Conservation (phyloP, 2,113 vertebrate genomes). For the Todiramphus saurophagus region DNA sequence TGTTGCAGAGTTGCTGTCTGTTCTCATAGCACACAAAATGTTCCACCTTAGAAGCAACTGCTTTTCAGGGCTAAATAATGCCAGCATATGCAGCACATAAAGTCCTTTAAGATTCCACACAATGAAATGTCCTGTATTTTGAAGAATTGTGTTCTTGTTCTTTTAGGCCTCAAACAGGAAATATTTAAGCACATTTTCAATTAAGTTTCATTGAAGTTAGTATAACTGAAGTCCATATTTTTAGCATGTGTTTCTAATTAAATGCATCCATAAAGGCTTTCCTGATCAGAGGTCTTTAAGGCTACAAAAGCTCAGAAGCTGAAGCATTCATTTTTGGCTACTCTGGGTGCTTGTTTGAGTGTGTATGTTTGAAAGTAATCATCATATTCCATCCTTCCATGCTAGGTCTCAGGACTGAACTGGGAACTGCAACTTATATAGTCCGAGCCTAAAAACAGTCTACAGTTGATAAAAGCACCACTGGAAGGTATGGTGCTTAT, state of each 20-base stretch:
- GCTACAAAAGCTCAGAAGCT: background rate
- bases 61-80: background rate
- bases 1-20: background rate
- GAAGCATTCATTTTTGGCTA: background rate
- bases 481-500: background rate
- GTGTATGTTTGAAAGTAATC: background rate
- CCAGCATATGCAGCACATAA: background rate
- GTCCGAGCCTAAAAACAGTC: background rate
- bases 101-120: slow-evolving; percentile 24
- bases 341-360: background rate
- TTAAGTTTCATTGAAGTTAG: slow-evolving; percentile 32
- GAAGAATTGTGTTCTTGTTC: slow-evolving; percentile 30
- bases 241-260: slow-evolving; percentile 38
- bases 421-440: background rate
- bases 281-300: slow-evolving; percentile 28
- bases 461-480: background rate
- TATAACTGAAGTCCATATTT: slow-evolving; percentile 24
- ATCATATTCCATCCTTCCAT: background rate
- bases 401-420: background rate
- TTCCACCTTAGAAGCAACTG: slow-evolving; percentile 42
- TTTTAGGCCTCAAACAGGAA: slow-evolving; percentile 46
- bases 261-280: slow-evolving; percentile 1
- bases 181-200: slow-evolving; percentile 48
- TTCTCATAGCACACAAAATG: slow-evolving; percentile 10
- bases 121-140: slow-evolving; percentile 5